Evolutionary conservation across 2,888 invertebrate genomes (phyloP).

Genomic region (Lampropteryx suffumata): DNA sequence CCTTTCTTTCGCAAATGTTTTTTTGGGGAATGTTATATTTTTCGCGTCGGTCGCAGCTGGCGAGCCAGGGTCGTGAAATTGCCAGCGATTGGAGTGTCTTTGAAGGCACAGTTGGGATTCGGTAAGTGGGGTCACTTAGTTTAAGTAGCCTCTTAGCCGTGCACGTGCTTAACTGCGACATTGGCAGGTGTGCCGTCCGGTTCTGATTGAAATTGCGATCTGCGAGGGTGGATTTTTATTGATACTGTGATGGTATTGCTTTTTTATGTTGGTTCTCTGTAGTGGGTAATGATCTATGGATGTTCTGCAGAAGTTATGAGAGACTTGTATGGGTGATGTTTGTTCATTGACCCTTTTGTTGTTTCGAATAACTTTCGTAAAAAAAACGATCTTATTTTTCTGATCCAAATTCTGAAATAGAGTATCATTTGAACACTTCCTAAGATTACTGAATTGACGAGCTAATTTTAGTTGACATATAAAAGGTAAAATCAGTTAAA

Average conservation of each 20-base stretch:
- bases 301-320: not conserved
- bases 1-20: constrained; percentile 78
- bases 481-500: no score
- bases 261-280: constrained; percentile 35
- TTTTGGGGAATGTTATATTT: constrained; percentile 77
- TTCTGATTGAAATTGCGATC: constrained; percentile 74
- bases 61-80: constrained; percentile 67
- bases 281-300: constrained; percentile 13
- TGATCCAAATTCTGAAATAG: no score
- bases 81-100: constrained; percentile 60
- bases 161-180: constrained; percentile 66
- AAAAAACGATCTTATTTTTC: no score
- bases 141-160: constrained; percentile 77
- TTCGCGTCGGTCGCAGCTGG: constrained; percentile 79
- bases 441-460: no score
- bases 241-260: constrained; percentile 49
- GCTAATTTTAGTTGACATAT: no score
- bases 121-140: constrained; percentile 77
- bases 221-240: constrained; percentile 60
- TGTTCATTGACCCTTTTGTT: no score
- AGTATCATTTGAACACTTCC: no score
- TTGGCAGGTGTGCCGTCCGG: constrained; percentile 71
- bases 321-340: not conserved
- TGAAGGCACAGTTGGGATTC: constrained; percentile 65
- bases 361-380: no score